A percentile compares a stretch with the other conserved stretches of the same genome.
Evolutionary conservation across 2,113 vertebrate genomes (phyloP).

Genomic region (Atlantisia rogersi): DNA sequence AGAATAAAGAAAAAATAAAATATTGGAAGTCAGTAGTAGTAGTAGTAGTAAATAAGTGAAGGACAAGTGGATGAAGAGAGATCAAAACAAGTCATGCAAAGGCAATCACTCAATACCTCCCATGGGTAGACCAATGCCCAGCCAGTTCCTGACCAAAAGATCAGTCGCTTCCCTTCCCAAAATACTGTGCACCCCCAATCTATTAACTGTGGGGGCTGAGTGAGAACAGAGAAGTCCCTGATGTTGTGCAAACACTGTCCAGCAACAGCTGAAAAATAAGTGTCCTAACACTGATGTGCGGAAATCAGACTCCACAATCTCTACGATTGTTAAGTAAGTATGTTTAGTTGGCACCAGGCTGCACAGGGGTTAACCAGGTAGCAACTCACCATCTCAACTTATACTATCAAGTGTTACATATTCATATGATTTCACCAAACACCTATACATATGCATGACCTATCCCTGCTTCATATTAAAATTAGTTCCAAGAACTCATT

Average conservation of each 20-base stretch:
- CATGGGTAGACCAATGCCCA: accelerated
- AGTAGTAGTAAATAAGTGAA: background rate
- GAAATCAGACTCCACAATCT: too few species aligned
- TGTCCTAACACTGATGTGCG: background rate
- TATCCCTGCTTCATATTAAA: too few species aligned
- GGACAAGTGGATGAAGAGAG: background rate
- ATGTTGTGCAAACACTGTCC: background rate
- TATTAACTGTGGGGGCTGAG: background rate
- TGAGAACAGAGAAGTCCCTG: background rate
- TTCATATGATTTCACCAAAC: too few species aligned
- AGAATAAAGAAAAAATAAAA: background rate
- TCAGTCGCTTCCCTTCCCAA: background rate
- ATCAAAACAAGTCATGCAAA: background rate
- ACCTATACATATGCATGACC: too few species aligned
- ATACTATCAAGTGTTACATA: too few species aligned
- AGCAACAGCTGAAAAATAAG: background rate
- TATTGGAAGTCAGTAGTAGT: too few species aligned
- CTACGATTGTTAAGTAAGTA: too few species aligned
- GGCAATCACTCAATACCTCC: background rate
- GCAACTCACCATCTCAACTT: too few species aligned
- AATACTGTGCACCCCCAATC: accelerated
- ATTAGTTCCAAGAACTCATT: too few species aligned
- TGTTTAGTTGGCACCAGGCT: too few species aligned
- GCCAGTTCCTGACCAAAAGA: background rate
- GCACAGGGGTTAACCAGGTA: too few species aligned